A percentile compares a stretch with the other conserved stretches of the same genome.
Evolutionary conservation across 2,113 vertebrate species (phyloP).

Genomic region (Campylomormyrus tamandua): DNA sequence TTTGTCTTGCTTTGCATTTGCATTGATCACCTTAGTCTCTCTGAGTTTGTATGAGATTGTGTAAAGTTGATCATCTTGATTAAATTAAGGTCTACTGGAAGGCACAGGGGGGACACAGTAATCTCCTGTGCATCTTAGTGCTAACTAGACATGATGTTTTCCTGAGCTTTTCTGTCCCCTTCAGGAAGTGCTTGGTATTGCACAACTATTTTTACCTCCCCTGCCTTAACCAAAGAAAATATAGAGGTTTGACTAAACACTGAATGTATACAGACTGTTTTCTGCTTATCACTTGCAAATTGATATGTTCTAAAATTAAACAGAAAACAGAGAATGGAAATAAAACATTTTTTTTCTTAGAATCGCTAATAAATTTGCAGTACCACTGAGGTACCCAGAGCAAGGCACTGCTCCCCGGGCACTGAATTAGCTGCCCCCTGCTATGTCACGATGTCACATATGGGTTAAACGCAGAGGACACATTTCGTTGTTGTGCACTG

Average conservation of each 20-base stretch:
- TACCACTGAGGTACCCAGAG: too few species aligned
- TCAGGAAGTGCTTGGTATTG: slow-evolving; percentile 39
- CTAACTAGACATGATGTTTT: slow-evolving; percentile 30
- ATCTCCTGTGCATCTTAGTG: slow-evolving; percentile 44
- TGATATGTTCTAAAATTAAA: neutral
- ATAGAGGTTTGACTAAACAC: too few species aligned
- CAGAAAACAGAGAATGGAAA: neutral
- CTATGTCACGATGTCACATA: too few species aligned
- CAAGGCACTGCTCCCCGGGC: too few species aligned
- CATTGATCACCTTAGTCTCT: slow-evolving; percentile 16
- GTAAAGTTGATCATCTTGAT: slow-evolving; percentile 66
- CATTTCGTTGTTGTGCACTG: too few species aligned
- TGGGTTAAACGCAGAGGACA: too few species aligned
- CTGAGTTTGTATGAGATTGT: slow-evolving; percentile 54
- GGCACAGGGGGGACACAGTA: slow-evolving; percentile 47
- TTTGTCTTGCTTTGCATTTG: neutral
- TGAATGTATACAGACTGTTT: neutral
- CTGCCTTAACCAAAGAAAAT: slow-evolving; percentile 20
- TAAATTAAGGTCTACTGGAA: slow-evolving; percentile 67
- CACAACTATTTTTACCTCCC: slow-evolving; percentile 5
- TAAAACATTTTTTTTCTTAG: neutral
- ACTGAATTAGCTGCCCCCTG: too few species aligned
- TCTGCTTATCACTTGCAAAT: neutral
- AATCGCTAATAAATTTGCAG: neutral
- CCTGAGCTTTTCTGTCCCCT: slow-evolving; percentile 58